Conservation (phyloP, 1,140 invertebrate genomes). For the Elymnias hypermnestra region DNA sequence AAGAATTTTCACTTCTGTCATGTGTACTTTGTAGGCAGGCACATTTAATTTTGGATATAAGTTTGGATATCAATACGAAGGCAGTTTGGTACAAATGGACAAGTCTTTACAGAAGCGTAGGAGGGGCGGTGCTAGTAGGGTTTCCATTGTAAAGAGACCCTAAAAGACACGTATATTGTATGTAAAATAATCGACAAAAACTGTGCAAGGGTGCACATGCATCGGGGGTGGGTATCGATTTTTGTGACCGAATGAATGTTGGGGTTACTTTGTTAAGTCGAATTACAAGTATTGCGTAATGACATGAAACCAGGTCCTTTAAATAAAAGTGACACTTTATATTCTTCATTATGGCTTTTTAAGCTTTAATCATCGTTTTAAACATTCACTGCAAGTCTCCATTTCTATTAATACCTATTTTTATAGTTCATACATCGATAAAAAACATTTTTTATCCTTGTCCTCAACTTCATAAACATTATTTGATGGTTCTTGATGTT, state of each 20-base stretch:
- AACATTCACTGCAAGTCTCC: too few species aligned
- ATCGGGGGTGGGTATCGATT: constrained; percentile 37
- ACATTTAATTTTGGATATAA: too few species aligned
- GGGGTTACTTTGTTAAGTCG: constrained; percentile 22
- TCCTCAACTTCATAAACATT: too few species aligned
- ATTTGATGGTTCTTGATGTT: too few species aligned
- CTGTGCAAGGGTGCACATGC: constrained; percentile 21
- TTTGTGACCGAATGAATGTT: constrained; percentile 30
- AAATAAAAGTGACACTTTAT: too few species aligned
- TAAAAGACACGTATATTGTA: constrained; percentile 20
- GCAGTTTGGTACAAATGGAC: background rate
- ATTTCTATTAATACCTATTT: too few species aligned
- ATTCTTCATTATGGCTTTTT: too few species aligned
- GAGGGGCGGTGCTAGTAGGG: constrained; percentile 14
- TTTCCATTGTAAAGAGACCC: constrained; percentile 26
- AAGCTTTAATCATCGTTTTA: too few species aligned
- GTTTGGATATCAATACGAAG: background rate
- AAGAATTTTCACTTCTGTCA: too few species aligned
- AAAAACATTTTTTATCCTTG: too few species aligned
- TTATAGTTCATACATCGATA: too few species aligned
- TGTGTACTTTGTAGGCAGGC: too few species aligned
- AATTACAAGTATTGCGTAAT: constrained; percentile 3
- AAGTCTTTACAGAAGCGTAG: constrained; percentile 2
- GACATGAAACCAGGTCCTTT: background rate
- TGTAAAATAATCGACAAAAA: constrained; percentile 18